Conservation (phyloP, 2,113 vertebrate genomes). For the Herpailurus yagouaroundi region DNA sequence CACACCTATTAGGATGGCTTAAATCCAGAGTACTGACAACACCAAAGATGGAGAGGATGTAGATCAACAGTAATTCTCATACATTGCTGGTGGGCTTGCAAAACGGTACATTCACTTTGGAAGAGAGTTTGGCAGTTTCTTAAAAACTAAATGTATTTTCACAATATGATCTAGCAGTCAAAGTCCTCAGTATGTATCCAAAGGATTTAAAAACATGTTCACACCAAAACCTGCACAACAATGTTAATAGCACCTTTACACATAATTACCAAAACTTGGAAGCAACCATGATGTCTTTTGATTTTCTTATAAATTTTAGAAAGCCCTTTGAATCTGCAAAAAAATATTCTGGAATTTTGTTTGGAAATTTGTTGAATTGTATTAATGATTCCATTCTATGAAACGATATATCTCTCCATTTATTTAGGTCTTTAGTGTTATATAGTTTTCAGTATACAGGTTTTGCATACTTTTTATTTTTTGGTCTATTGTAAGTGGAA, state of each 20-base stretch:
- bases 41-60: neutral
- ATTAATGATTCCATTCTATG: neutral
- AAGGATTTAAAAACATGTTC: neutral
- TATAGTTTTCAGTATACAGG: neutral
- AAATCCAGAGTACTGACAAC: neutral
- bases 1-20: neutral
- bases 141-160: neutral
- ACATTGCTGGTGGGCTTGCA: neutral
- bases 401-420: neutral
- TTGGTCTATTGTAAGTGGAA: neutral
- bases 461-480: neutral
- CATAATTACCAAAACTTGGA: neutral
- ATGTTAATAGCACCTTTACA: neutral
- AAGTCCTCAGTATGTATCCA: neutral
- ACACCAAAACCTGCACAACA: neutral
- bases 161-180: neutral
- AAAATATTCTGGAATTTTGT: neutral
- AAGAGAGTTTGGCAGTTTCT: neutral
- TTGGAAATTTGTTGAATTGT: neutral
- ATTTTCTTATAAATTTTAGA: neutral
- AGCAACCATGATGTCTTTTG: neutral
- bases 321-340: neutral
- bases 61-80: neutral
- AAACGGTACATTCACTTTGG: neutral
- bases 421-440: neutral